These are phyloP conservation scores for Episyrphus balteatus DNA, from an alignment of 1,140 invertebrate genomes.

Conservation along the genomic window DNA sequence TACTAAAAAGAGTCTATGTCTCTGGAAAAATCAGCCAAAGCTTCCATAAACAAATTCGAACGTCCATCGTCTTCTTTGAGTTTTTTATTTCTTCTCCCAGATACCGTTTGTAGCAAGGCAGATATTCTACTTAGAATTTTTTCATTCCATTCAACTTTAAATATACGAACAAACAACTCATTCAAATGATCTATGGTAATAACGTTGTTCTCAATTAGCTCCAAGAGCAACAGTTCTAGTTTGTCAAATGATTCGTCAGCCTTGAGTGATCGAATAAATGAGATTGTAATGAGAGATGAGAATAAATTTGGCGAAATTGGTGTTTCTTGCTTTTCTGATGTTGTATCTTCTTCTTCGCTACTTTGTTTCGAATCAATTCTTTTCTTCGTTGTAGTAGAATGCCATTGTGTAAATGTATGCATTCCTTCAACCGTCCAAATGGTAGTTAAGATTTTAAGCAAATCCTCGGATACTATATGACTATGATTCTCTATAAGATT, in stretches of 20 bases:
- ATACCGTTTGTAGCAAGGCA: conserved; percentile 14
- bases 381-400: not conserved
- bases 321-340: too few relatives aligned
- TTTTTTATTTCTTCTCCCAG: not conserved
- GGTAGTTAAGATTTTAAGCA: not conserved
- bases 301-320: too few relatives aligned
- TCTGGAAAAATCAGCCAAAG: conserved; percentile 28
- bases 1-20: conserved; percentile 22
- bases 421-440: not conserved
- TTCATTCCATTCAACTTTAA: conserved; percentile 23
- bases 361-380: too few relatives aligned
- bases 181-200: conserved; percentile 19
- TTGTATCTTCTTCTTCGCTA: too few relatives aligned
- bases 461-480: not conserved
- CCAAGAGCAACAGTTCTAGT: conserved; percentile 14
- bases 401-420: not conserved
- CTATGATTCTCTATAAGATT: conserved; percentile 11
- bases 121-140: conserved; percentile 17
- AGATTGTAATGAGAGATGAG: conserved; percentile 13
- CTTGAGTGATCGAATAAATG: conserved; percentile 16
- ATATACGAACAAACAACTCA: conserved; percentile 19
- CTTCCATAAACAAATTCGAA: conserved; percentile 32
- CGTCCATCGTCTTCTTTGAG: conserved; percentile 16
- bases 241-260: conserved; percentile 5
- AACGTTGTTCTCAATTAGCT: conserved; percentile 13